Evolutionary conservation across 2,888 invertebrate species (phyloP).

Genomic region (Ophioninae sp.): DNA sequence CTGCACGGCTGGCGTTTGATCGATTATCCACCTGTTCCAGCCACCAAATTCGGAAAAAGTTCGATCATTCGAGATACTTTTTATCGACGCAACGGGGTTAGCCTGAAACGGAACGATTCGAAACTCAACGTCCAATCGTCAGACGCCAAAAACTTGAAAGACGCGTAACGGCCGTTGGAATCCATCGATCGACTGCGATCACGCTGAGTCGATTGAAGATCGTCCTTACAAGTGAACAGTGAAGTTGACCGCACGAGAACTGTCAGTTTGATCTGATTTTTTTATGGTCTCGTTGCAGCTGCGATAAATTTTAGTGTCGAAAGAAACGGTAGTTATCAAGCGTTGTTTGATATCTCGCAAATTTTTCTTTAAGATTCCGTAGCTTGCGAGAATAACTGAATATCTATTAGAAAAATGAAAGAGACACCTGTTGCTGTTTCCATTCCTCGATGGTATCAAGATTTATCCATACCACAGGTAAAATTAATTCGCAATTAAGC

Average conservation of each 20-base stretch:
- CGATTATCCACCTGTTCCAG: constrained; percentile 67
- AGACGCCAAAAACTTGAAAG: constrained; percentile 68
- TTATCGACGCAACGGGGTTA: constrained; percentile 71
- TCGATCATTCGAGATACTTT: constrained; percentile 70
- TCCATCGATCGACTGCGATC: constrained; percentile 60
- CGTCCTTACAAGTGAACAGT: constrained; percentile 29
- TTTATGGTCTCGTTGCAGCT: constrained; percentile 21
- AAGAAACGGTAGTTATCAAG: neutral
- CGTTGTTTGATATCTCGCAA: neutral
- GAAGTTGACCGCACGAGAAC: neutral
- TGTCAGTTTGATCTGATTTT: constrained; percentile 22
- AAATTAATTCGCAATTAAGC: constrained; percentile 19
- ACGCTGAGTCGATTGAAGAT: neutral
- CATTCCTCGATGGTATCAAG: constrained; percentile 73
- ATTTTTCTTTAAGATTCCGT: neutral
- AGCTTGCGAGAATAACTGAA: constrained; percentile 23
- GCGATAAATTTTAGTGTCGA: constrained; percentile 4
- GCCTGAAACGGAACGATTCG: constrained; percentile 71
- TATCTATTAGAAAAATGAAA: constrained; percentile 25
- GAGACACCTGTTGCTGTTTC: constrained; percentile 28
- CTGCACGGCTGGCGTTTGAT: constrained; percentile 74
- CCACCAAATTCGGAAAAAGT: constrained; percentile 65
- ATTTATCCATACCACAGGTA: constrained; percentile 72
- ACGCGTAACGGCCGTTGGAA: constrained; percentile 54
- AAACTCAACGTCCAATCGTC: constrained; percentile 65